These are phyloP conservation scores for Psophia crepitans DNA, from an alignment of 2,113 vertebrate genomes.

Conservation along the genomic window DNA sequence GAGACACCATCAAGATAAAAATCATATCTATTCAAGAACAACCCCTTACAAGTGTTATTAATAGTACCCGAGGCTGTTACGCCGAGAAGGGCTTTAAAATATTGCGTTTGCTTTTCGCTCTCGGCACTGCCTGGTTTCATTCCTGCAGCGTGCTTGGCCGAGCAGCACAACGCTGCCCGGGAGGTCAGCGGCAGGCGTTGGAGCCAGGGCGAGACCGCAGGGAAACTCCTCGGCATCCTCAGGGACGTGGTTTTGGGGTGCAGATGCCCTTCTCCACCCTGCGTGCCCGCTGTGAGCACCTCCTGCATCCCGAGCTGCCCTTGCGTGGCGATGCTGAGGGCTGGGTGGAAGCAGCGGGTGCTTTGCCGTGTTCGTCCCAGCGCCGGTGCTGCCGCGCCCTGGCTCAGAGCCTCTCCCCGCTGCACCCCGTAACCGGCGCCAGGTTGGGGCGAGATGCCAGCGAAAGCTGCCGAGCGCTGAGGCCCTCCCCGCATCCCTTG, in stretches of 20 bases:
- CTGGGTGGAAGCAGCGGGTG: neutral
- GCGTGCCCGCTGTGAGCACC: fast-evolving
- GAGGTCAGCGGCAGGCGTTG: fast-evolving
- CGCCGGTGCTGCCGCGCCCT: neutral
- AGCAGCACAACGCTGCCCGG: fast-evolving
- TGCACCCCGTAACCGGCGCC: neutral
- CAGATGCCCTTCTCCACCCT: neutral
- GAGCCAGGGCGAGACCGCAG: fast-evolving
- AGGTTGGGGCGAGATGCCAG: neutral
- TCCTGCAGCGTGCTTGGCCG: neutral
- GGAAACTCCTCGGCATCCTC: neutral
- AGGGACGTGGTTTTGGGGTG: fast-evolving
- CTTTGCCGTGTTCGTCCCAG: neutral
- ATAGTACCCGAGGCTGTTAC: neutral
- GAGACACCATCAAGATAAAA: conserved; percentile 46
- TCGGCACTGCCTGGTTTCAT: neutral
- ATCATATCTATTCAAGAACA: conserved; percentile 55
- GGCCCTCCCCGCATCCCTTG: neutral
- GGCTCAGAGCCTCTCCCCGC: neutral
- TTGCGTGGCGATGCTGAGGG: fast-evolving
- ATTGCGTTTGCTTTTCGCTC: neutral
- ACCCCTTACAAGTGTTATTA: conserved; percentile 53
- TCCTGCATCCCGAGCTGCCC: neutral
- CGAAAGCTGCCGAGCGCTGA: neutral
- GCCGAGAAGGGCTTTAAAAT: conserved; percentile 31